Percentiles rank a stretch among this genome's conserved stretches.
These are phyloP conservation scores for Bubo scandiacus DNA, from an alignment of 2,113 vertebrate genomes.

Conservation along the genomic window DNA sequence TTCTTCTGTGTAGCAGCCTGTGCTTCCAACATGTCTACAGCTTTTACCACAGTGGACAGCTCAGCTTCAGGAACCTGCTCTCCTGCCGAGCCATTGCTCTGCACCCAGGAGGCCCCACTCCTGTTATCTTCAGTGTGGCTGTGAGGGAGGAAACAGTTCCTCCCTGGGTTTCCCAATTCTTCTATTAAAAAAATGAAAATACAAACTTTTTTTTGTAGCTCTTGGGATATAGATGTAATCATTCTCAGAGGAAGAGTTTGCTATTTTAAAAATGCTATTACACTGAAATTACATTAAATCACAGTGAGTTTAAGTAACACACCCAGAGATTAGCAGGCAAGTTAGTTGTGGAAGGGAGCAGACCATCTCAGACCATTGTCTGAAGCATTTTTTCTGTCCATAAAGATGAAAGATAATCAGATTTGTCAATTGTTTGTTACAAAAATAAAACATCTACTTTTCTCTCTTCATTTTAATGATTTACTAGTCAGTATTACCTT, in stretches of 20 bases:
- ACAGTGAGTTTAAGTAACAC: background rate
- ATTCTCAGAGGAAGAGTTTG: background rate
- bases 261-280: background rate
- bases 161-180: background rate
- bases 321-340: background rate
- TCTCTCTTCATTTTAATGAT: background rate
- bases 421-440: background rate
- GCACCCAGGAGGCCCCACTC: background rate
- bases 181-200: background rate
- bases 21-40: background rate
- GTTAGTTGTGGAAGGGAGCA: background rate
- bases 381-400: background rate
- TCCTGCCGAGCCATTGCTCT: background rate
- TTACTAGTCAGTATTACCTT: background rate
- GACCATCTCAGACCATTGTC: background rate
- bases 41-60: background rate
- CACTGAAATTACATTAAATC: background rate
- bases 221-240: background rate
- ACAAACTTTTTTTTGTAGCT: background rate
- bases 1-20: background rate
- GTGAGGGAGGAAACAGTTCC: background rate
- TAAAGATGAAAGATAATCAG: background rate
- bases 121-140: background rate
- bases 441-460: background rate
- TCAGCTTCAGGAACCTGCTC: fast-evolving